phyloP scores from a whole-genome alignment of 2,113 vertebrate species.

The Cyanistes caeruleus region DNA sequence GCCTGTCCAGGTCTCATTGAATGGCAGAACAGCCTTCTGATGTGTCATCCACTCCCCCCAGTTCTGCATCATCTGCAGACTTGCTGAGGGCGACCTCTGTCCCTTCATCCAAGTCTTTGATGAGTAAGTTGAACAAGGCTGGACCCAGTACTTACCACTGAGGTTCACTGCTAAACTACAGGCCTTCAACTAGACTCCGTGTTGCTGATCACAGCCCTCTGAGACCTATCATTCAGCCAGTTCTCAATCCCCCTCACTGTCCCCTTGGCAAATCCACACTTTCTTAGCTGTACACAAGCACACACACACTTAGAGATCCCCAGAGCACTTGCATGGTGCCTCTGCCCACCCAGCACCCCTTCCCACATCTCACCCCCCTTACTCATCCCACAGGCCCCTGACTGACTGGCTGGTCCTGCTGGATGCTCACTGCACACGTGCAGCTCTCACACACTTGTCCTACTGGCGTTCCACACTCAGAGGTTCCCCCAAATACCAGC shows the following conservation, averaged over 20 bases:
- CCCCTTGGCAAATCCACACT: fast-evolving
- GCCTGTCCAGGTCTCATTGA: neutral
- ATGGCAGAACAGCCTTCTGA: neutral
- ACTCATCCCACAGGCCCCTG: neutral
- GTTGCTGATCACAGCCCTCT: fast-evolving
- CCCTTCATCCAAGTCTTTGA: neutral
- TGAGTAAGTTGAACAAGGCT: neutral
- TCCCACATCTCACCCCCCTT: neutral
- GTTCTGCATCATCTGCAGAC: neutral
- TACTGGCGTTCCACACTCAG: fast-evolving
- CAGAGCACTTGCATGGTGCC: neutral
- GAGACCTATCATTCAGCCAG: neutral
- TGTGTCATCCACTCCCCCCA: neutral
- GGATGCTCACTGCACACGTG: neutral
- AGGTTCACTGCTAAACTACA: neutral
- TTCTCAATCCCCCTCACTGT: neutral
- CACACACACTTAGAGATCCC: neutral
- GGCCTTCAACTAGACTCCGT: neutral
- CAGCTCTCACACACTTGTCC: neutral
- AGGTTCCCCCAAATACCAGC: neutral
- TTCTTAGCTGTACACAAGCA: neutral
- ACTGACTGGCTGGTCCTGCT: fast-evolving
- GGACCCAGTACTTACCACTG: neutral
- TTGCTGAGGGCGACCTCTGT: neutral
- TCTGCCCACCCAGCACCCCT: fast-evolving